These are phyloP conservation scores for Leptopterna dolabrata DNA, from an alignment of 2,888 invertebrate genomes.

Conservation along the genomic window DNA sequence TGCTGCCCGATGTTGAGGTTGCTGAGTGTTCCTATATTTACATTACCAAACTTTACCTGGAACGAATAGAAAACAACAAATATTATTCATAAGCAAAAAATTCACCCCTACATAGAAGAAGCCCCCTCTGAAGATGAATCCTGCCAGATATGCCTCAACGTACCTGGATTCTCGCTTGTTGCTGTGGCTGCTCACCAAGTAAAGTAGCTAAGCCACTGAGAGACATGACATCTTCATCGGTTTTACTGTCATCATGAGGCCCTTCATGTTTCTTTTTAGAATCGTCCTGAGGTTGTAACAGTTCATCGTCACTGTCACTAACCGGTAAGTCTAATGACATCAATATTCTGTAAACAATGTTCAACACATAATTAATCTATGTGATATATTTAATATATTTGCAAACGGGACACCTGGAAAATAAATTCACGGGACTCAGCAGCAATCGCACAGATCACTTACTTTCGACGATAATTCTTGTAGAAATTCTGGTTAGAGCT, in stretches of 20 bases:
- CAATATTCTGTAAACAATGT: constrained; percentile 72
- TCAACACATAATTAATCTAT: not conserved
- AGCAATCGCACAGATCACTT: constrained; percentile 63
- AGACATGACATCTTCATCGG: constrained; percentile 63
- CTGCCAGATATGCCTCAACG: too few species aligned
- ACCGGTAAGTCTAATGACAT: constrained; percentile 79
- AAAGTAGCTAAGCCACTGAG: constrained; percentile 57
- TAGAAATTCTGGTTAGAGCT: constrained; percentile 71
- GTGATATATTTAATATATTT: constrained; percentile 1
- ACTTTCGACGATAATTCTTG: constrained; percentile 75
- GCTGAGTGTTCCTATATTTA: constrained; percentile 63
- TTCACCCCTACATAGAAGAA: too few species aligned
- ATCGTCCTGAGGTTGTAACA: constrained; percentile 61
- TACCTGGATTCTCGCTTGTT: constrained; percentile 58
- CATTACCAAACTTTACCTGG: constrained; percentile 64
- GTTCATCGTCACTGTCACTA: constrained; percentile 68
- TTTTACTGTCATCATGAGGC: constrained; percentile 66
- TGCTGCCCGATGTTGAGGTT: constrained; percentile 63
- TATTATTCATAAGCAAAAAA: too few species aligned
- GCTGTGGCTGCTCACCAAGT: constrained; percentile 58
- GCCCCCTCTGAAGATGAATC: too few species aligned
- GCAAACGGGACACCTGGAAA: not conserved
- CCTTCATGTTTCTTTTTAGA: constrained; percentile 51
- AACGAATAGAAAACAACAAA: constrained; percentile 16
- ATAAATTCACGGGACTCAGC: too few species aligned